These are phyloP conservation scores for Fulmarus glacialis DNA, from an alignment of 2,113 vertebrate species.

Conservation along the genomic window DNA sequence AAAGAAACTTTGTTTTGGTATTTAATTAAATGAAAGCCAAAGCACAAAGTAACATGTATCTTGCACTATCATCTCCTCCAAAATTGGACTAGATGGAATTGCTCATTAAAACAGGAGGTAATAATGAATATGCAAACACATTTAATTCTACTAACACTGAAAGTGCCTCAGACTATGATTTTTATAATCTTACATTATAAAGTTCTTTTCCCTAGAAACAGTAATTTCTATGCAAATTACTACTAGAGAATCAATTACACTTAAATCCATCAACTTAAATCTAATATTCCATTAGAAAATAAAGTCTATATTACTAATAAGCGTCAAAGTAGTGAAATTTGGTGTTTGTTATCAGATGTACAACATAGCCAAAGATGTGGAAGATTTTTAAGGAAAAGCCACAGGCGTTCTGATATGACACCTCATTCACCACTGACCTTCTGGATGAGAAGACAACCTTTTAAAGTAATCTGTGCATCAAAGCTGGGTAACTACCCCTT, in stretches of 20 bases:
- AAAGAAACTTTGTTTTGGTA: conserved; percentile 45
- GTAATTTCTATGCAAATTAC: neutral
- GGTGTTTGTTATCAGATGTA: neutral
- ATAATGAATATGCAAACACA: neutral
- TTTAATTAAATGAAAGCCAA: conserved; percentile 4
- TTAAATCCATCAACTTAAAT: neutral
- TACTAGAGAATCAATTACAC: neutral
- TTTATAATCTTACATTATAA: neutral
- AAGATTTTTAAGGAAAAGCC: neutral
- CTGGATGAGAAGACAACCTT: conserved; percentile 44
- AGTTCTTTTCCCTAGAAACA: neutral
- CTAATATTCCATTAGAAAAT: neutral
- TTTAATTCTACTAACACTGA: neutral
- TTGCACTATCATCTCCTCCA: neutral
- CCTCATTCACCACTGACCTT: conserved; percentile 30
- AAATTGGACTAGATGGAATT: neutral
- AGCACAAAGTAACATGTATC: neutral
- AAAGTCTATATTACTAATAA: neutral
- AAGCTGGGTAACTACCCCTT: neutral
- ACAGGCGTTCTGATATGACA: neutral
- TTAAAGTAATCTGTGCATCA: neutral
- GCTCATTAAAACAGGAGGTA: neutral
- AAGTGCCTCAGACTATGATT: neutral
- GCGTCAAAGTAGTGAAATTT: neutral
- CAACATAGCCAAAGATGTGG: neutral